Evolutionary conservation across 1,140 invertebrate genomes (phyloP).

Genomic region (Stegodyphus dumicola): DNA sequence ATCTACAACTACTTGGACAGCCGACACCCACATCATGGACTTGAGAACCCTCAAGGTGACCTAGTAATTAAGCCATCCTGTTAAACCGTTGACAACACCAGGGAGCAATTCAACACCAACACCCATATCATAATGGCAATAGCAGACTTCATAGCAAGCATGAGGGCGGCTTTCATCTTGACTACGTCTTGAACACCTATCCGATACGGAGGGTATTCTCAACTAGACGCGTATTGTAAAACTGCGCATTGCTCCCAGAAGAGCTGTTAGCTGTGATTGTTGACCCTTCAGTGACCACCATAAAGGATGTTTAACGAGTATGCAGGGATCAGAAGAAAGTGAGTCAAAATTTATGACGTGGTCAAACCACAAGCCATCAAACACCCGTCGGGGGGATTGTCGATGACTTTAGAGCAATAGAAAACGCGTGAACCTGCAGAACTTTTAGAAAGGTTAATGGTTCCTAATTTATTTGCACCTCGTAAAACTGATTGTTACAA

Average conservation of each 20-base stretch:
- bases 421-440: not conserved
- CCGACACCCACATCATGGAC: not conserved
- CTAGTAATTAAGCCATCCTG: slow-evolving; percentile 47
- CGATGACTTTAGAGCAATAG: not conserved
- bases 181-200: slow-evolving; percentile 1
- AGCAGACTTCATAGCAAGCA: not conserved
- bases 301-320: not conserved
- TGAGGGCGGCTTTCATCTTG: slow-evolving; percentile 21
- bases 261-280: slow-evolving; percentile 5
- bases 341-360: slow-evolving; percentile 5
- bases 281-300: slow-evolving; percentile 5
- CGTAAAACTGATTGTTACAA: not conserved
- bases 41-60: not conserved
- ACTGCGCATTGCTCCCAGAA: slow-evolving; percentile 2
- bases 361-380: not conserved
- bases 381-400: not conserved
- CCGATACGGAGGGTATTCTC: not conserved
- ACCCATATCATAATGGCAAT: slow-evolving; percentile 25
- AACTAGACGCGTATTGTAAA: slow-evolving; percentile 1
- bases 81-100: slow-evolving; percentile 19
- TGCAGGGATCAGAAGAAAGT: not conserved
- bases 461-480: not conserved
- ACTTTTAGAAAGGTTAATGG: not conserved
- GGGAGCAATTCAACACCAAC: slow-evolving; percentile 24
- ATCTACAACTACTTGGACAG: not conserved